Evolutionary conservation across 2,113 vertebrate genomes (phyloP), one percentile per base, ranked within the genome.

Genomic region (Triplophysa rosa): DNA sequence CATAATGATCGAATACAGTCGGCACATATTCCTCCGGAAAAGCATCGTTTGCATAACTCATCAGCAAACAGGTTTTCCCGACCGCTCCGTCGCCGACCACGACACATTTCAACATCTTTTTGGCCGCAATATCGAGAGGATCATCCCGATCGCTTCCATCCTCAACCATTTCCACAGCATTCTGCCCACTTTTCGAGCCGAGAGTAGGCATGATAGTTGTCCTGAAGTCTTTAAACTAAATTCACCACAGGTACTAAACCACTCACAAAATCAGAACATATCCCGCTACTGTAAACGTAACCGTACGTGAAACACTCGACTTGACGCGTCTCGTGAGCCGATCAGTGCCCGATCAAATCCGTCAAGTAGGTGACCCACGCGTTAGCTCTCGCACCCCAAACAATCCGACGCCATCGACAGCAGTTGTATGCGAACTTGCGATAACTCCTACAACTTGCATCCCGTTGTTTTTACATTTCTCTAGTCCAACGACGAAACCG

Each of bases 11-110:
- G 88, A 99, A 99, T 67, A 98, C 96, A 24, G 97, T 99, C 87
- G 97, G 97, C 47, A 98, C 95, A 86, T 99, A 99, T 90, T 98
- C 96, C 93, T 99, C 96, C 0, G 96, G 97, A 90, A 99, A 99
- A 88, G 96, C 96, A 93, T 99, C 96, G 84, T 98, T 98, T 90
- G 97, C 97, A 87, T 98, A 98, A 93, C 97, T 99, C 96, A 98
- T 98, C 80, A 98, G 93, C 62, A 98, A 93, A 91, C 97, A 98
- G 85, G 97, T 98, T 91, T 98, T 98, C 33, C 97, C 97, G 89
- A 98, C 97, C 67, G 97, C 97, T 79, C 96, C 96, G 91, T 98
- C 96, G 86, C 96, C 96, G 33, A 99, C 96, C 91, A 98, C 96
- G 92, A 99, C 97, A 86, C 97, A 98, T 90, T 99, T 98, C 84